Base-by-base conservation (phyloP, 2,113 vertebrate genomes). In the Tylochromis polylepis region DNA sequence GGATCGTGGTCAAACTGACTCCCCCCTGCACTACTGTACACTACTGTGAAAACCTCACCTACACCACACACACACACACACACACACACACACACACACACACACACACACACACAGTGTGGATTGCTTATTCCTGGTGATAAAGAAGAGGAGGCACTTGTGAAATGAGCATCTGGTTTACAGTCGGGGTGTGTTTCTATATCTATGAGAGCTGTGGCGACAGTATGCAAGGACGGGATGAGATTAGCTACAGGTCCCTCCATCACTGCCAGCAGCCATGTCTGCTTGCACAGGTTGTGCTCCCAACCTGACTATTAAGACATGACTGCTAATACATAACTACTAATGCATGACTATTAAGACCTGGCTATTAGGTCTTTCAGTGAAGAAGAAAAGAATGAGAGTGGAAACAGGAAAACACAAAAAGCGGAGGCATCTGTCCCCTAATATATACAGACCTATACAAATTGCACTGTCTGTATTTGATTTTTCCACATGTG, bases 131-230 rank as follows among this genome's bases (percentile, higher is more conserved):
- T 81, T 62, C 49, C 78, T n/a, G 51, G 1, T 72, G 24, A 88
- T 81, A 22, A 67, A 43, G 46, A 55, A 16, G 77, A 89, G 60
- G 77, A 89, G 90, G 89, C 91, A 93, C 92, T 91, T 93, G 84
- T 92, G 87, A 70, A 91, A 92, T 65, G 88, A 88, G 83, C 51
- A 82, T 59, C 78, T 77, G 57, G 75, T 85, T 77, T 62, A 27
- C 72, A 27, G 12, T 65, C 31, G 8, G 36, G 10, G 31, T 65
- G 59, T 62, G 11, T 57, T 57, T 57, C 55, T 57, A 4, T 24
- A 22, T 6, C 55, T 57, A 12, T 65, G 60, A 65, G 2, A 65
- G 18, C 60, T 65, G 60, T 65, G 57, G 56, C 0, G 31, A 34
- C 31, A 34, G 31, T 34, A 6, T 34, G 31, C 9, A 36, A 36